Conservation (phyloP, 2,888 invertebrate genomes). For the Molorchus minor region DNA sequence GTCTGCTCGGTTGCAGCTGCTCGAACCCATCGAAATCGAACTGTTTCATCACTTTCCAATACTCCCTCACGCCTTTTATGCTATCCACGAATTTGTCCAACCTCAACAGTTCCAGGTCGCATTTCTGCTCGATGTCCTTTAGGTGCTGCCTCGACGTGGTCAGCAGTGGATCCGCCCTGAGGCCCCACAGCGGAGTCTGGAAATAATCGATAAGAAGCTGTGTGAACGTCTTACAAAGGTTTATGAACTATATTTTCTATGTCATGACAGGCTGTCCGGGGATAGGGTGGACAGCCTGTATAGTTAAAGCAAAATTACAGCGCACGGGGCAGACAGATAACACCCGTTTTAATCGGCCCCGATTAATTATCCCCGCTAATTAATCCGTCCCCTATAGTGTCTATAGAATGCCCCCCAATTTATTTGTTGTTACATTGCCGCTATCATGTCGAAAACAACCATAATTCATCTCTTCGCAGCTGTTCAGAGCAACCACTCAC, state of each 20-base stretch:
- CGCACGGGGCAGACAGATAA: too few relatives aligned
- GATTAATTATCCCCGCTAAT: too few relatives aligned
- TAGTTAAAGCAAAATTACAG: too few relatives aligned
- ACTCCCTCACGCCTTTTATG: constrained; percentile 19
- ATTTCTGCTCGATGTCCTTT: constrained; percentile 25
- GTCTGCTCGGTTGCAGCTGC: not conserved
- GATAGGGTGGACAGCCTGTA: too few relatives aligned
- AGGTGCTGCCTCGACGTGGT: constrained; percentile 1
- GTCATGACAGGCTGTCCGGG: not conserved
- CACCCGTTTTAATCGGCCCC: too few relatives aligned
- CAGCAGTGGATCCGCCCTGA: not conserved
- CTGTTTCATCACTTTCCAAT: constrained; percentile 3
- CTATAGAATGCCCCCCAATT: not conserved
- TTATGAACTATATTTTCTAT: too few relatives aligned
- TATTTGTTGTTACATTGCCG: not conserved
- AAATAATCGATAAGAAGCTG: too few relatives aligned
- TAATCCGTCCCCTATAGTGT: constrained; percentile 3
- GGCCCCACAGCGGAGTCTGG: too few relatives aligned
- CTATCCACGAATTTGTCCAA: constrained; percentile 19
- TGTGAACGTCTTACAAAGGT: too few relatives aligned
- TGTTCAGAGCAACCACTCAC: not conserved
- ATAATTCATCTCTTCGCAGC: not conserved
- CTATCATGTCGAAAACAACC: not conserved
- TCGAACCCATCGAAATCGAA: not conserved
- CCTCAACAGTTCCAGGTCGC: constrained; percentile 21